A percentile compares a stretch with the other conserved stretches of the same genome.
phyloP scores from a whole-genome alignment of 1,140 invertebrate genomes.

The Drosophila cardini region DNA sequence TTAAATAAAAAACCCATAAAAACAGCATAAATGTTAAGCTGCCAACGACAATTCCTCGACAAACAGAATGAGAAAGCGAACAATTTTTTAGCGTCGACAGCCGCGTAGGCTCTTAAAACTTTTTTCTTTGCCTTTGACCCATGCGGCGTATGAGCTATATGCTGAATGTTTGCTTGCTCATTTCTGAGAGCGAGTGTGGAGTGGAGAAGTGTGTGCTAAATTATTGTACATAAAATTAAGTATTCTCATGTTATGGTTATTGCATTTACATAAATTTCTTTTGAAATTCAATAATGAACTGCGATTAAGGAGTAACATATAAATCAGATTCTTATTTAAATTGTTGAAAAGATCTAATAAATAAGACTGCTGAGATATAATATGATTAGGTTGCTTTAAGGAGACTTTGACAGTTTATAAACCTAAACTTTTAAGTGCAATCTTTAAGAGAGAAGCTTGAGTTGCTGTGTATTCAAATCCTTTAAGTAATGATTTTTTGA shows the following conservation, averaged over 20 bases:
- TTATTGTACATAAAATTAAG: constrained; percentile 45
- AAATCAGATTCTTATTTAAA: too few species aligned
- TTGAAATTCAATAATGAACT: constrained; percentile 17
- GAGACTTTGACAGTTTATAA: too few species aligned
- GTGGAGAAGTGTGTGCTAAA: constrained; percentile 13
- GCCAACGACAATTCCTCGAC: constrained; percentile 7
- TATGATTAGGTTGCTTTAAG: too few species aligned
- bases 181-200: background rate
- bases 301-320: background rate
- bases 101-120: constrained; percentile 42
- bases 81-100: constrained; percentile 27
- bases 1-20: constrained; percentile 52
- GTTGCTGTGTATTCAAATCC: too few species aligned
- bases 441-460: too few species aligned
- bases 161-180: constrained; percentile 8
- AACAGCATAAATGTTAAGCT: constrained; percentile 49
- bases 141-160: constrained; percentile 34
- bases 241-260: constrained; percentile 37
- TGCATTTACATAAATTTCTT: constrained; percentile 38
- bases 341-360: too few species aligned
- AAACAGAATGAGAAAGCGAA: constrained; percentile 7
- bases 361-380: too few species aligned
- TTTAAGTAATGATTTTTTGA: too few species aligned
- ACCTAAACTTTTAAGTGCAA: too few species aligned
- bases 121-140: constrained; percentile 30